Base-by-base conservation (phyloP, 92 coral and sea anemone species). In the Bergia sp. region DNA sequence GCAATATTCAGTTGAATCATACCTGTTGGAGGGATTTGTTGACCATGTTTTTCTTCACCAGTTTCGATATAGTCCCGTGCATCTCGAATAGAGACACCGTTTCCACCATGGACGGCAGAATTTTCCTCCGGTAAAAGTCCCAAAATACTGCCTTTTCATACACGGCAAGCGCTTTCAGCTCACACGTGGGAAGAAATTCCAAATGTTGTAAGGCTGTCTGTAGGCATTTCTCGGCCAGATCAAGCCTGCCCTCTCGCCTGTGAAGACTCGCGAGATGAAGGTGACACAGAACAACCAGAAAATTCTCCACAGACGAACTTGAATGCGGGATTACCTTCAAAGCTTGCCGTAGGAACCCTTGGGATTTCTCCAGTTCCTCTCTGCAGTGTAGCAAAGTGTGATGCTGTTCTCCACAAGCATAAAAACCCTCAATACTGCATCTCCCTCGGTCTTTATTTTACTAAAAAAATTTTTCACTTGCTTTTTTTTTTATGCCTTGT, bases 81-180 rank as follows among this genome's bases (percentile, higher is more conserved):
- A 29, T 29, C 29, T 29, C 29, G 29, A 29, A 29, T 29, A 29
- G n/a, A 21, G 11, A 8, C 11, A 15, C 42, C 21, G 40, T 65
- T 36, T 43, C 16, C 58, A 5, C 57, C 16, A 29, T 13, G 82
- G 0, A 45, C 12, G 2, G 7, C 15, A 21, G 79, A 15, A 8
- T 13, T 23, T 16, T 41, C 47, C 4, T 20, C 86, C 39, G 86
- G 58, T 64, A 21, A 1, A 0, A 50, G 44, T n/a, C 41, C 40
- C 39, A 66, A 71, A 37, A 66, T 69, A 41, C 77, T 71, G 1
- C 86, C 86, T 44, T 3, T 66, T 83, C 86, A 67, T 82, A 82
- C 15, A 23, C 13, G 23, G 55, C 86, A 67, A 58, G 47, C 2
- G 77, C 86, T 39, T 3, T 64, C 18, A 82, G 39, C 73, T 82